A percentile compares a stretch with the other conserved stretches of the same genome.
phyloP scores from a whole-genome alignment of 37 sponge, comb jelly and placozoan species.

The Ephydatia muelleri region DNA sequence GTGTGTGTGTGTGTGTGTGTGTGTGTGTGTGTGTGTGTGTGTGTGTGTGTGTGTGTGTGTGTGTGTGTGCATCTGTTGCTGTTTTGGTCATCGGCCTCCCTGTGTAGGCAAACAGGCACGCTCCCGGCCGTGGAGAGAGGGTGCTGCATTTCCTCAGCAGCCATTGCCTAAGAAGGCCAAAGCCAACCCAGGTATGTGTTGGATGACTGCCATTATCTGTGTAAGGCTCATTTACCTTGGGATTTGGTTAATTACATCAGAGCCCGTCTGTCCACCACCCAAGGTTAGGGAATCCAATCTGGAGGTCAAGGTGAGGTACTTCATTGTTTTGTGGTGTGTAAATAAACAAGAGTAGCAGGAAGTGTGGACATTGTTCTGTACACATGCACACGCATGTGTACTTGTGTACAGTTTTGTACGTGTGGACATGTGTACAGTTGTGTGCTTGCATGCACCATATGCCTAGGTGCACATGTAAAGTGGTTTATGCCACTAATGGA shows the following conservation, averaged over 20 bases:
- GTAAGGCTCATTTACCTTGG: neutral
- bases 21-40: neutral
- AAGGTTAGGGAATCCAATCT: neutral
- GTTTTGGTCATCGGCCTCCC: neutral
- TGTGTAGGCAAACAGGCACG: neutral
- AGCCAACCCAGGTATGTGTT: neutral
- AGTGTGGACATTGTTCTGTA: neutral
- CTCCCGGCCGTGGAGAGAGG: neutral
- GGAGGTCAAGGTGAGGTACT: neutral
- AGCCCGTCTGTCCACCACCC: neutral
- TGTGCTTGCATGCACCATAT: neutral
- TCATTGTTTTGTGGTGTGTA: neutral
- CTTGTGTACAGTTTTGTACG: neutral
- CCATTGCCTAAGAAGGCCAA: neutral
- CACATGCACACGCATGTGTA: neutral
- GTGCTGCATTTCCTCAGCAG: neutral
- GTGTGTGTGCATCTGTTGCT: conserved; percentile 5
- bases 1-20: neutral
- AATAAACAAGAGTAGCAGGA: neutral
- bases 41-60: conserved; percentile 22
- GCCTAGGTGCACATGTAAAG: neutral
- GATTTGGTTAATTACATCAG: neutral
- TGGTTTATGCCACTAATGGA: too few relatives aligned
- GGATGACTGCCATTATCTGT: neutral
- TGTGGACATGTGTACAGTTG: neutral